These are phyloP conservation scores for Zelleria hepariella DNA, from an alignment of 2,888 invertebrate species.

Conservation along the genomic window DNA sequence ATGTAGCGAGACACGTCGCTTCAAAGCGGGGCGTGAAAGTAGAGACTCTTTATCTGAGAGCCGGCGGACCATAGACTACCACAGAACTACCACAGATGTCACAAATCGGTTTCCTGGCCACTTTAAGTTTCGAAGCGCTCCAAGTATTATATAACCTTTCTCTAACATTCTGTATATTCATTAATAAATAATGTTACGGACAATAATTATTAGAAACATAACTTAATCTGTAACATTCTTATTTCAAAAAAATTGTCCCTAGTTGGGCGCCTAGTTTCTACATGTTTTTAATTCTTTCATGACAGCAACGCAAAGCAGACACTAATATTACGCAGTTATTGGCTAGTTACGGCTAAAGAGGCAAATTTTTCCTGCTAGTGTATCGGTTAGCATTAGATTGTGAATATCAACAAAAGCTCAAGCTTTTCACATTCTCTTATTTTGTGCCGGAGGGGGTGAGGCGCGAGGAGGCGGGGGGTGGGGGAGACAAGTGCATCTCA, in stretches of 20 bases:
- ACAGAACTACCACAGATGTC: background rate
- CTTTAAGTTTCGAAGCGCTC: too few relatives aligned
- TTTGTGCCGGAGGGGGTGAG: constrained; percentile 12
- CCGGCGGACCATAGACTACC: constrained; percentile 20
- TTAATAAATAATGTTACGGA: too few relatives aligned
- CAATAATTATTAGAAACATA: too few relatives aligned
- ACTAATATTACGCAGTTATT: too few relatives aligned
- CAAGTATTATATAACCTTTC: too few relatives aligned
- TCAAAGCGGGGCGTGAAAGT: constrained; percentile 61
- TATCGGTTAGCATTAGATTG: too few relatives aligned
- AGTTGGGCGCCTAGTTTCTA: background rate
- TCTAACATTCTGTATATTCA: too few relatives aligned
- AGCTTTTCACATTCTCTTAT: constrained; percentile 11
- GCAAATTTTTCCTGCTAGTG: too few relatives aligned
- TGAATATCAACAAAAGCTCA: too few relatives aligned
- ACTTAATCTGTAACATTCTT: background rate
- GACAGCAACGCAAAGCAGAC: too few relatives aligned
- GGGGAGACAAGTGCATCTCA: constrained; percentile 68
- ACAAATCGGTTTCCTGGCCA: too few relatives aligned
- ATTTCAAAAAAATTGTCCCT: background rate
- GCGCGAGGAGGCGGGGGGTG: constrained; percentile 18
- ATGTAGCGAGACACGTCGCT: constrained; percentile 4
- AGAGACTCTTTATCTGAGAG: constrained; percentile 65
- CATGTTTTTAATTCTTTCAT: background rate
- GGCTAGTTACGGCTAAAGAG: too few relatives aligned